Evolutionary conservation across 1,140 invertebrate genomes (phyloP).

Genomic region (Dendrolimus kikuchii): DNA sequence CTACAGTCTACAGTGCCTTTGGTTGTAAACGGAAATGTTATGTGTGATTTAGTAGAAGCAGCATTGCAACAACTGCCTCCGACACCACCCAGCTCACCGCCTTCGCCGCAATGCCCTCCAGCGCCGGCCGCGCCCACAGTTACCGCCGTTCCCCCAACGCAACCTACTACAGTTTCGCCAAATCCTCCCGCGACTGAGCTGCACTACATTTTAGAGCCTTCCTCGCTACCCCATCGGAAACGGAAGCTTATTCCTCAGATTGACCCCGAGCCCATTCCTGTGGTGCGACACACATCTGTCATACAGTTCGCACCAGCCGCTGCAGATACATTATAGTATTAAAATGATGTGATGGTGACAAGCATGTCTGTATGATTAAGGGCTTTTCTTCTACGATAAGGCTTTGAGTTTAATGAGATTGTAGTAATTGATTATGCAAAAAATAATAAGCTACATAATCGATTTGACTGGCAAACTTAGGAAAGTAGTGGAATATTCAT

Average conservation of each 20-base stretch:
- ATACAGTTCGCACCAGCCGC: constrained; percentile 84
- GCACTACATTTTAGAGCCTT: constrained; percentile 71
- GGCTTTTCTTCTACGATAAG: constrained; percentile 5
- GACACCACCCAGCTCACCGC: constrained; percentile 78
- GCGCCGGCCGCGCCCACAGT: constrained; percentile 7
- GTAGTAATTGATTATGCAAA: constrained; percentile 7
- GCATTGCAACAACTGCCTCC: constrained; percentile 75
- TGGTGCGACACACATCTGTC: constrained; percentile 81
- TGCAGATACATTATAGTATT: constrained; percentile 34
- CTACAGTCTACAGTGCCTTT: constrained; percentile 36
- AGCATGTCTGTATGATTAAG: too few relatives aligned
- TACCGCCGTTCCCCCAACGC: constrained; percentile 14
- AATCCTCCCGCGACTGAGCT: constrained; percentile 44
- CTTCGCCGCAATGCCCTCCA: constrained; percentile 52
- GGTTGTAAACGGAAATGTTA: constrained; percentile 75
- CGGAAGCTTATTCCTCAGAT: constrained; percentile 80
- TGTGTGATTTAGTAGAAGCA: constrained; percentile 81
- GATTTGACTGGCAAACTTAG: neutral
- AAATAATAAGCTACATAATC: constrained; percentile 1
- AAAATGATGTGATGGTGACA: too few relatives aligned
- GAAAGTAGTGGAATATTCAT: too few relatives aligned
- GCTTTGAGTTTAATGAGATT: constrained; percentile 9
- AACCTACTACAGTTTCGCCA: constrained; percentile 29
- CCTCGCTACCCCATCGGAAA: constrained; percentile 83
- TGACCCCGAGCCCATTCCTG: constrained; percentile 29